Evolutionary conservation across 2,113 vertebrate genomes (phyloP).

Genomic region (Cervus canadensis): DNA sequence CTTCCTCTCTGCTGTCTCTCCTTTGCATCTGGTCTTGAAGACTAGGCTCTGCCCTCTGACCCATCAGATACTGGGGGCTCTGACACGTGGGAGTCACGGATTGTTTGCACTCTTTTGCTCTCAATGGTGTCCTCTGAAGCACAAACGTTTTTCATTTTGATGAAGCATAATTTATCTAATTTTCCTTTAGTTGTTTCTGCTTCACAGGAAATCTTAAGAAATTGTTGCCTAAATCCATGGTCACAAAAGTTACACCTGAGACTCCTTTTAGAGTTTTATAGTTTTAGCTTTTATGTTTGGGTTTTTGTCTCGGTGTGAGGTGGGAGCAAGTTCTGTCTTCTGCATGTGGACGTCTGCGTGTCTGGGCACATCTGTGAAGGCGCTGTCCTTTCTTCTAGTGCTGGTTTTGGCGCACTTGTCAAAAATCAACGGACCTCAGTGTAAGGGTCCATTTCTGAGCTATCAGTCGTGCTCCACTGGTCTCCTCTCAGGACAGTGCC

Average conservation of each 20-base stretch:
- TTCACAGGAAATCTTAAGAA: not conserved
- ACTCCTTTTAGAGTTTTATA: rapidly evolving
- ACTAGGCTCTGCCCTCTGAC: not conserved
- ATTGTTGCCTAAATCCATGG: not conserved
- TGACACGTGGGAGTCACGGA: not conserved
- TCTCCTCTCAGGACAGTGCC: not conserved
- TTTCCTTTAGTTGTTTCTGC: not conserved
- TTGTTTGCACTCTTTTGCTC: too few species aligned
- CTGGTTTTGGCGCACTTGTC: too few species aligned
- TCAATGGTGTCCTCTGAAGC: not conserved
- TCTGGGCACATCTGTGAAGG: not conserved
- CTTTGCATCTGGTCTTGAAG: not conserved
- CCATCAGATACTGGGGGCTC: not conserved
- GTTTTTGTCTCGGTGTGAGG: not conserved
- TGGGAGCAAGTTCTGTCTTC: not conserved
- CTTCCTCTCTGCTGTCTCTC: not conserved
- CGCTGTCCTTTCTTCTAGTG: not conserved
- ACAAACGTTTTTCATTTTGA: not conserved
- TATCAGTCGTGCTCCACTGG: rapidly evolving
- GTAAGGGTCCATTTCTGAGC: not conserved
- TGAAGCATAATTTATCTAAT: too few species aligned
- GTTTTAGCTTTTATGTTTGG: not conserved
- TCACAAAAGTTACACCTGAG: not conserved
- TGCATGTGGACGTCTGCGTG: not conserved
- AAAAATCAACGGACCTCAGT: not conserved